These are phyloP conservation scores for Argynnis bischoffii DNA, from an alignment of 2,888 invertebrate species.

Conservation along the genomic window DNA sequence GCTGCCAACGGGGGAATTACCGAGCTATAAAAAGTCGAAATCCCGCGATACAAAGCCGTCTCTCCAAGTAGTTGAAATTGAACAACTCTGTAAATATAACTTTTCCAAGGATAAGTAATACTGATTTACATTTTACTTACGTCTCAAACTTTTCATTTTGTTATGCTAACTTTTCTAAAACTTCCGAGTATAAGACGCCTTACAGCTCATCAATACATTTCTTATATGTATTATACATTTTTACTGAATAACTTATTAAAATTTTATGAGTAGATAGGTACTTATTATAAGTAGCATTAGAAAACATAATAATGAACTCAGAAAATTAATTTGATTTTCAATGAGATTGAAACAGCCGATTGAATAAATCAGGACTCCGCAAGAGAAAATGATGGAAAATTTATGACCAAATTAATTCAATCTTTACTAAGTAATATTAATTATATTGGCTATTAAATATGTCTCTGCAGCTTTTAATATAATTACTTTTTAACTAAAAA, in stretches of 20 bases:
- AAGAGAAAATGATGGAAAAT: conserved; percentile 22
- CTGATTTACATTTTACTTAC: conserved; percentile 53
- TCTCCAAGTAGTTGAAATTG: conserved; percentile 59
- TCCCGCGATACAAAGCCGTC: conserved; percentile 43
- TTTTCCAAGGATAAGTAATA: conserved; percentile 44
- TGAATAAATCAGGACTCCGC: conserved; percentile 40
- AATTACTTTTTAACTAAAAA: too few relatives aligned
- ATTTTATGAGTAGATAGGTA: conserved; percentile 29
- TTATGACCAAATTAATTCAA: conserved; percentile 22
- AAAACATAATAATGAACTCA: conserved; percentile 55
- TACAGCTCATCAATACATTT: conserved; percentile 17
- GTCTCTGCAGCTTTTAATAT: background rate
- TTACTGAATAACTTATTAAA: conserved; percentile 27
- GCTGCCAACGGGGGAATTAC: conserved; percentile 44
- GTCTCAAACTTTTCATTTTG: conserved; percentile 34
- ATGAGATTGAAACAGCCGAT: conserved; percentile 51
- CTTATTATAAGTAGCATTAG: conserved; percentile 43
- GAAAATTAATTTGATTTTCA: conserved; percentile 54
- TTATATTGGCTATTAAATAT: conserved; percentile 16
- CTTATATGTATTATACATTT: conserved; percentile 7
- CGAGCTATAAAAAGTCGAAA: conserved; percentile 38
- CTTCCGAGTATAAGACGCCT: conserved; percentile 23
- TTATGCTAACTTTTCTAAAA: conserved; percentile 25
- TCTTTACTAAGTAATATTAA: conserved; percentile 17
- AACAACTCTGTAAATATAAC: conserved; percentile 54